These are phyloP conservation scores for Calliphora vicina DNA, from an alignment of 1,140 invertebrate species.

Conservation along the genomic window DNA sequence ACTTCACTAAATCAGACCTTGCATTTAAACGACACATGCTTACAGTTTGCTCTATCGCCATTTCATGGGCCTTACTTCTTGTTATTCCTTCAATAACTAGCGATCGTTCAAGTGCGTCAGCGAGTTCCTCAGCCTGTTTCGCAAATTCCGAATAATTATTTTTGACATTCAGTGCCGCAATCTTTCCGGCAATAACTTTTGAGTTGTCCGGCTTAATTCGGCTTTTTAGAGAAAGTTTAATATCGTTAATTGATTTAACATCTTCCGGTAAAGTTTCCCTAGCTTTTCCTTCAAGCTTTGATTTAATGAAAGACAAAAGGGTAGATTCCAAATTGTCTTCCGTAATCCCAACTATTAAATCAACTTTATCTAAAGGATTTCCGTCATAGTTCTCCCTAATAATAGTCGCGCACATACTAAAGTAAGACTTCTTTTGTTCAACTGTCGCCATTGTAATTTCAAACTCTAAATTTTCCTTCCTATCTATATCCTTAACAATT, in stretches of 20 bases:
- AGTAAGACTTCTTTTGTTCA: neutral
- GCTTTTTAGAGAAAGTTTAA: neutral
- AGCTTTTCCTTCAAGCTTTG: neutral
- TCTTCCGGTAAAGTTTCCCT: neutral
- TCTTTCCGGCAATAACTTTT: neutral
- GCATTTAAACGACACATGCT: neutral
- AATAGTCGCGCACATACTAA: neutral
- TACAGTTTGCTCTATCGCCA: neutral
- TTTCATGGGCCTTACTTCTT: neutral
- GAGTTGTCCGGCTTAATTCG: neutral
- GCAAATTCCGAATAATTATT: neutral
- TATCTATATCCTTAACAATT: too few relatives aligned
- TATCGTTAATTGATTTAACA: neutral
- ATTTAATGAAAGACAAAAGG: neutral
- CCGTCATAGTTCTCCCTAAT: neutral
- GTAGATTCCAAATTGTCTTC: neutral
- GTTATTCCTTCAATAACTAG: neutral
- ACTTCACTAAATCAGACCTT: neutral
- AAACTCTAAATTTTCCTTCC: neutral
- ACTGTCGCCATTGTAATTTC: neutral
- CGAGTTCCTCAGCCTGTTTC: neutral
- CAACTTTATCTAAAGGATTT: neutral
- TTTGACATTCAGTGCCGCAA: neutral
- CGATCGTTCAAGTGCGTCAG: neutral
- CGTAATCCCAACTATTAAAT: neutral